Evolutionary conservation across 2,113 vertebrate species (phyloP).

Genomic region (Elephantulus edwardii): DNA sequence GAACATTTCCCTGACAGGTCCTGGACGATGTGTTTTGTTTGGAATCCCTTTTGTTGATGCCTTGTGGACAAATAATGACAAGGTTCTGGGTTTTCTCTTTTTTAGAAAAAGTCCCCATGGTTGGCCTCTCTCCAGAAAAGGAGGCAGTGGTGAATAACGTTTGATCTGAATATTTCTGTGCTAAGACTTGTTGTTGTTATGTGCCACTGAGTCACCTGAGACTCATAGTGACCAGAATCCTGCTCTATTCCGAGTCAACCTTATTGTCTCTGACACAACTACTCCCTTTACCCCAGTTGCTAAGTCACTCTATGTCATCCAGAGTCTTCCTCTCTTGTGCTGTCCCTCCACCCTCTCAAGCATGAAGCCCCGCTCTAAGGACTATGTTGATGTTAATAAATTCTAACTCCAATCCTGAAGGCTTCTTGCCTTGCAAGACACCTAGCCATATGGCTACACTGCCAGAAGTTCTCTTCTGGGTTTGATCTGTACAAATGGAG

Average conservation of each 20-base stretch:
- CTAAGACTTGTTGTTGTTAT: no score
- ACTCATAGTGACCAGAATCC: no score
- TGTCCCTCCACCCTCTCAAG: no score
- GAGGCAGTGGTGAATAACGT: background rate
- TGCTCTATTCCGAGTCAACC: no score
- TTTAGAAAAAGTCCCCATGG: background rate
- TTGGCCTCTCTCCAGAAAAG: background rate
- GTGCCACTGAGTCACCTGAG: no score
- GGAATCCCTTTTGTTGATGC: background rate
- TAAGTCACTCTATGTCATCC: no score
- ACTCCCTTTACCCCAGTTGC: no score
- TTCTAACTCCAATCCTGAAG: background rate
- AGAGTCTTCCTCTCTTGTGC: no score
- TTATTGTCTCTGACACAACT: no score
- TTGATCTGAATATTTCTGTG: conserved; percentile 17
- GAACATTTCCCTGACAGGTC: background rate
- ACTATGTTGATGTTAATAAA: conserved; percentile 26
- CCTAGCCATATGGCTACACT: background rate
- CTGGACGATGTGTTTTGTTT: background rate
- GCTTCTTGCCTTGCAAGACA: background rate
- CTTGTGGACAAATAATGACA: background rate
- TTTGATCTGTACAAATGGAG: conserved; percentile 15
- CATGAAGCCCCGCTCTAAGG: no score
- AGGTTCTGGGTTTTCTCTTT: background rate
- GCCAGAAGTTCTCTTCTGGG: background rate